Conservation (phyloP, 2,797 vertebrate genomes). For the Mormyrops attenuatus region DNA sequence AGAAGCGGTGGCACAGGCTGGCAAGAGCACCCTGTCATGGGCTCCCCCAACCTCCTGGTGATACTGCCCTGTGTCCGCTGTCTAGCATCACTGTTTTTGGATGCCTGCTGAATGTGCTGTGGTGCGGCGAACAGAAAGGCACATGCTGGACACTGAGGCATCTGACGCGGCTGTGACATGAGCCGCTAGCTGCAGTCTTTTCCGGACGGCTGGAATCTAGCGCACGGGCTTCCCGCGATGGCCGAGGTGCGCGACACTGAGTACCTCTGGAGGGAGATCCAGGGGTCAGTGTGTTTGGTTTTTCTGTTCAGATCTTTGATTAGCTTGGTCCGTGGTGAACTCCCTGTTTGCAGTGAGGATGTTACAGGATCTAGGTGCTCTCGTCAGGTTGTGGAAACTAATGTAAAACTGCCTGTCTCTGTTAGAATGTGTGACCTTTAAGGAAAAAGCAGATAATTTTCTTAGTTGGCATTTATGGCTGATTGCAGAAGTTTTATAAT, state of each 20-base stretch:
- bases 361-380: not conserved
- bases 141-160: constrained; percentile 14
- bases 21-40: not conserved
- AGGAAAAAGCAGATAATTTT: not conserved
- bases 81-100: not conserved
- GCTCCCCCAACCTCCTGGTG: constrained; percentile 7
- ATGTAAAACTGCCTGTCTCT: not conserved
- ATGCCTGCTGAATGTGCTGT: constrained; percentile 43
- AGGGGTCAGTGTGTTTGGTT: constrained; percentile 57
- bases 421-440: not conserved
- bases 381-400: not conserved
- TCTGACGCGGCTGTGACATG: constrained; percentile 6
- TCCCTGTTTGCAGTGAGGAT: not conserved
- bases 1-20: not conserved
- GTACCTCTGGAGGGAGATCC: constrained; percentile 65
- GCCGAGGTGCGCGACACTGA: constrained; percentile 48
- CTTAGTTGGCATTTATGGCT: not conserved
- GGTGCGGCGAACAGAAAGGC: not conserved
- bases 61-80: not conserved
- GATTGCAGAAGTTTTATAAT: not conserved
- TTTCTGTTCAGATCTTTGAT: not conserved
- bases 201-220: not conserved
- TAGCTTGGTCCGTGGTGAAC: not conserved
- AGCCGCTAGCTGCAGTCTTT: constrained; percentile 27
- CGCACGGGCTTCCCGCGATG: constrained; percentile 38